These are phyloP conservation scores for Phrixothrix hirtus DNA, from an alignment of 2,888 invertebrate species.

Conservation along the genomic window DNA sequence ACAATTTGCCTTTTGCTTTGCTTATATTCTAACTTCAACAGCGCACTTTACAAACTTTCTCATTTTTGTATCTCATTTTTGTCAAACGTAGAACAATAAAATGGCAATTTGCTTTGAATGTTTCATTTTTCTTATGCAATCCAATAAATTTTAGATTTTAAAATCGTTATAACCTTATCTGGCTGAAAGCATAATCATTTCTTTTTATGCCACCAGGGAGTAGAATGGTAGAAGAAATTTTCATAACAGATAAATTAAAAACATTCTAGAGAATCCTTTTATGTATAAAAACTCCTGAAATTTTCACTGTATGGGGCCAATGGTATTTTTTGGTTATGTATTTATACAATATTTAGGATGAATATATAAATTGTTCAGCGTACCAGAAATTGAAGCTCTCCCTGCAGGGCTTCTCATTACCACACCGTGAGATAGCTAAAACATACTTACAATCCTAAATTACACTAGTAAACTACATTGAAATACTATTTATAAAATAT, in stretches of 20 bases:
- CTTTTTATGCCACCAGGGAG: no score
- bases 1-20: conserved; percentile 36
- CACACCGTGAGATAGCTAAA: conserved; percentile 25
- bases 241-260: no score
- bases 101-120: conserved; percentile 2
- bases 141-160: not conserved
- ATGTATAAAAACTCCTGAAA: not conserved
- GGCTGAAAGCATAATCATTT: no score
- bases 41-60: conserved; percentile 3
- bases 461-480: no score
- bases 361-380: conserved; percentile 42
- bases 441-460: no score
- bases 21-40: conserved; percentile 12
- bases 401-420: conserved; percentile 25
- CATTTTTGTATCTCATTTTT: conserved; percentile 6
- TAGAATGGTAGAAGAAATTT: no score
- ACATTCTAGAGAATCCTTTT: no score
- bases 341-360: conserved; percentile 35
- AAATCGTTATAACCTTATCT: no score
- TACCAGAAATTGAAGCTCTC: conserved; percentile 38
- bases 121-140: not conserved
- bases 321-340: no score
- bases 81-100: conserved; percentile 2
- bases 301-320: conserved; percentile 5
- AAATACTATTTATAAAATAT: no score